These are phyloP conservation scores for Habrosyne pyritoides DNA, from an alignment of 2,888 invertebrate genomes.

Conservation along the genomic window DNA sequence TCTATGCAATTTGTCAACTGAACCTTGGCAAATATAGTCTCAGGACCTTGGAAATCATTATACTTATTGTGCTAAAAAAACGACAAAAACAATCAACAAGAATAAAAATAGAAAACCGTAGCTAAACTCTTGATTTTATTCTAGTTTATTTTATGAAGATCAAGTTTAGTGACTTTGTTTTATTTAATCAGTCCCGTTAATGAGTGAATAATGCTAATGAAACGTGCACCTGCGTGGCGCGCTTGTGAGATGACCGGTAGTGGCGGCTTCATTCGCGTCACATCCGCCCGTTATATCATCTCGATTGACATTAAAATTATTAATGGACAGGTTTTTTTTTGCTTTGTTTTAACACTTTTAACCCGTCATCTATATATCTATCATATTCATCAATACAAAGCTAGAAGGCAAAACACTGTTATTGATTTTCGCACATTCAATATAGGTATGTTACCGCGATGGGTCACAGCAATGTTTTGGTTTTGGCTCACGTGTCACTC, in stretches of 20 bases:
- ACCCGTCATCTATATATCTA: background rate
- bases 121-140: slow-evolving; percentile 24
- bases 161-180: slow-evolving; percentile 42
- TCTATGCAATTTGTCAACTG: slow-evolving; percentile 46
- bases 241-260: slow-evolving; percentile 35
- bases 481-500: slow-evolving; percentile 53
- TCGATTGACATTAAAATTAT: background rate
- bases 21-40: slow-evolving; percentile 59
- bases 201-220: slow-evolving; percentile 74
- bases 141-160: slow-evolving; percentile 34
- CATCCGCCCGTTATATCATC: slow-evolving; percentile 13
- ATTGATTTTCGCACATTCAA: background rate
- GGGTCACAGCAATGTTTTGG: slow-evolving; percentile 58
- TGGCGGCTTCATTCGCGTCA: slow-evolving; percentile 15
- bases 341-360: too few species aligned
- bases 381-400: background rate
- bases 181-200: slow-evolving; percentile 66
- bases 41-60: slow-evolving; percentile 62
- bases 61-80: slow-evolving; percentile 52
- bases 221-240: slow-evolving; percentile 52
- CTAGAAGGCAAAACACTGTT: background rate
- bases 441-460: background rate
- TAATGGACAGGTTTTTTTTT: too few species aligned
- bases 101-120: slow-evolving; percentile 29
- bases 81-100: slow-evolving; percentile 46